A percentile compares a stretch with the other conserved stretches of the same genome.
Conservation (phyloP, 2,113 vertebrate species). For the Psittacula cyanocephala region DNA sequence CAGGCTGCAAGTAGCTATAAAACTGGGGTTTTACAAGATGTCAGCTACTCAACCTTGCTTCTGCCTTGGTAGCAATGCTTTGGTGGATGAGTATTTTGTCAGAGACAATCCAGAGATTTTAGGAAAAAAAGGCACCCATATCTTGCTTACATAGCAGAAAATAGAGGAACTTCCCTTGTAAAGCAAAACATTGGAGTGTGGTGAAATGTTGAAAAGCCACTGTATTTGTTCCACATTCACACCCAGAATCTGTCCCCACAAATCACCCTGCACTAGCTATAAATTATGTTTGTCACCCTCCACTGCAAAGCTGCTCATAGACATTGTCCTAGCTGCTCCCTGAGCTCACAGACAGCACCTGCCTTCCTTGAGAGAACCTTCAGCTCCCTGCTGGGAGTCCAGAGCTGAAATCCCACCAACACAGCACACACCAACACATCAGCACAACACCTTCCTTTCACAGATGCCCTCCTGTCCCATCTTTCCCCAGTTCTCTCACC, state of each 20-base stretch:
- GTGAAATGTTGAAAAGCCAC: neutral
- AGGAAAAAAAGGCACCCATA: neutral
- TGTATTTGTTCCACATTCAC: neutral
- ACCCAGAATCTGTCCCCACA: neutral
- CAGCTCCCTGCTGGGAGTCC: neutral
- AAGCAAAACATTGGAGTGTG: neutral
- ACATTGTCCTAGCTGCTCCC: rapidly evolving
- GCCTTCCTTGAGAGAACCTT: rapidly evolving
- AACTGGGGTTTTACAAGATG: neutral
- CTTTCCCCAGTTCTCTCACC: neutral
- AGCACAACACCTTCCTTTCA: neutral
- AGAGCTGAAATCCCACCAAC: neutral
- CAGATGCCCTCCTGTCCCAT: neutral
- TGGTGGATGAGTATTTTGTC: neutral
- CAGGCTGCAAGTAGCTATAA: neutral
- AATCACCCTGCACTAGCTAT: neutral
- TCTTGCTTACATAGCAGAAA: neutral
- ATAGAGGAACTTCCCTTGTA: neutral
- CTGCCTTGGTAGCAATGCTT: neutral
- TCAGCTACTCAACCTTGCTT: neutral
- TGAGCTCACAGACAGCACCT: neutral
- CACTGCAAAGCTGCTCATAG: neutral
- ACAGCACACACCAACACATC: no score
- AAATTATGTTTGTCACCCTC: neutral
- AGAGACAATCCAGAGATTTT: neutral